These are phyloP conservation scores for Dendronephthya gigantea DNA, from an alignment of 64 coral and sea anemone genomes.

Conservation along the genomic window DNA sequence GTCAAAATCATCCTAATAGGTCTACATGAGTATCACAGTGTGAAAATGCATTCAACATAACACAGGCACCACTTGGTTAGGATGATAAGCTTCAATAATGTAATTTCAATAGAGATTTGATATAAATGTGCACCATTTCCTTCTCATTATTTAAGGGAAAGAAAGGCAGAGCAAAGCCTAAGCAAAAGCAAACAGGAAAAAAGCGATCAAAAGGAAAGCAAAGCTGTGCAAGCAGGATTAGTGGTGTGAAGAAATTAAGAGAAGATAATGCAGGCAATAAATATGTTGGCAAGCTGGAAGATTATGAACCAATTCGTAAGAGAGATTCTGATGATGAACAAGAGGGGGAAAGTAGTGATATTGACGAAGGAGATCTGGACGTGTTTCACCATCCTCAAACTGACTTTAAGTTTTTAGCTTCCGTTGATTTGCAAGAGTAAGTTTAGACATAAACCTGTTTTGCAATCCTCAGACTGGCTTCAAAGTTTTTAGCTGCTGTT, in stretches of 20 bases:
- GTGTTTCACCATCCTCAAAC: not conserved
- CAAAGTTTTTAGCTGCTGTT: not conserved
- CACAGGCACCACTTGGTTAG: too few species aligned
- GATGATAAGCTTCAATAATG: too few species aligned
- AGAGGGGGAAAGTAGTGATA: not conserved
- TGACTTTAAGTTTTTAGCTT: not conserved
- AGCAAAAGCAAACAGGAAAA: not conserved
- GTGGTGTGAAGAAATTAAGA: not conserved
- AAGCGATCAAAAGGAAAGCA: constrained; percentile 11
- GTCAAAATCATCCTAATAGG: too few species aligned
- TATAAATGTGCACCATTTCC: too few species aligned
- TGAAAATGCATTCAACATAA: too few species aligned
- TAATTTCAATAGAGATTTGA: too few species aligned
- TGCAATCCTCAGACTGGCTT: not conserved
- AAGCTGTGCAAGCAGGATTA: not conserved
- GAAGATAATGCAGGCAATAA: not conserved
- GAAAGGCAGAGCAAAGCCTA: constrained; percentile 2
- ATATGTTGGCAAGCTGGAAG: not conserved
- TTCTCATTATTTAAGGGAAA: not conserved
- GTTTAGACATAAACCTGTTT: not conserved
- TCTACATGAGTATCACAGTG: too few species aligned
- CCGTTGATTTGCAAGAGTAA: not conserved
- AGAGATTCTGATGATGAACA: not conserved
- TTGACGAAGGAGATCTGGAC: not conserved
- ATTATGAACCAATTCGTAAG: not conserved